A percentile compares a stretch with the other conserved stretches of the same genome.
Conservation (phyloP, 2,113 vertebrate species). For the Catharus minimus region DNA sequence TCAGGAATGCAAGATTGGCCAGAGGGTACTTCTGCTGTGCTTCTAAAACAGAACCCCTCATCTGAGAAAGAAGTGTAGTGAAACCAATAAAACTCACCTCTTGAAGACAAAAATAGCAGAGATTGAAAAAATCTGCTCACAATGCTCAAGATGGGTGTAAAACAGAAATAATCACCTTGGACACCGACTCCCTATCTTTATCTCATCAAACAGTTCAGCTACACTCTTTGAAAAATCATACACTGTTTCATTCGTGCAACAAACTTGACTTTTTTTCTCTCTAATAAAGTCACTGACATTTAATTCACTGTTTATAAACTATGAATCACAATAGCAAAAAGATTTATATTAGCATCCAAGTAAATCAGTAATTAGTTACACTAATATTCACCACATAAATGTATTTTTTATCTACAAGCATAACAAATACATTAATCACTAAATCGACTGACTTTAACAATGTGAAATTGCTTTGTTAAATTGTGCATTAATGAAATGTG, state of each 20-base stretch:
- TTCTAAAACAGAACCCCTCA: not conserved
- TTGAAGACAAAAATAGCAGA: not conserved
- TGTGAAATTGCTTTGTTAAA: not conserved
- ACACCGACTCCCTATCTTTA: not conserved
- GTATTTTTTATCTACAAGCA: not conserved
- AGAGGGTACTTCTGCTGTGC: not conserved
- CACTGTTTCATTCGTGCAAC: not conserved
- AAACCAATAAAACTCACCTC: not conserved
- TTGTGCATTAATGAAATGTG: not conserved
- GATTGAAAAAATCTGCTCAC: not conserved
- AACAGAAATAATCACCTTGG: not conserved
- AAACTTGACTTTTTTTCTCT: not conserved
- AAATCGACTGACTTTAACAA: not conserved
- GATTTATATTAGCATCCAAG: not conserved
- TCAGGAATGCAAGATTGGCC: not conserved
- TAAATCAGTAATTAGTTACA: not conserved
- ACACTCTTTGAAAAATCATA: not conserved
- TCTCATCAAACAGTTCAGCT: not conserved
- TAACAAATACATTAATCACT: conserved; percentile 2
- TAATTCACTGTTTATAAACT: not conserved
- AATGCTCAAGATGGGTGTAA: not conserved
- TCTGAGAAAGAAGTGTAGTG: not conserved
- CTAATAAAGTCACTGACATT: not conserved
- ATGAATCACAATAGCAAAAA: not conserved
- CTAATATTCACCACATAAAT: not conserved